phyloP scores from a whole-genome alignment of 2,113 vertebrate species.

The Dolichallabes microphthalmus region DNA sequence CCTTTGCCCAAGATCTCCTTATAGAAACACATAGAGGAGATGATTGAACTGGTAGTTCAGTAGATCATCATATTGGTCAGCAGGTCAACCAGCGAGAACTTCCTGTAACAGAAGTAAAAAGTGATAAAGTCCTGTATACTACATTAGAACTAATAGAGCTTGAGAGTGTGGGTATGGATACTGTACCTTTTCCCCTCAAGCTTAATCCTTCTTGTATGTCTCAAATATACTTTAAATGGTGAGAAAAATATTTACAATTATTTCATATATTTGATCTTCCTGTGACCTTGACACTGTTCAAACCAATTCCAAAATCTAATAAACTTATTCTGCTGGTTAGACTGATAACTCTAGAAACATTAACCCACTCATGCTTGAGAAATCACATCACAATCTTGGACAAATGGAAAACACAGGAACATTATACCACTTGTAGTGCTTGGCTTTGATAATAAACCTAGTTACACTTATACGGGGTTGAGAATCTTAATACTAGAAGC shows the following conservation, averaged over 20 bases:
- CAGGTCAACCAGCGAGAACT: slow-evolving; percentile 84
- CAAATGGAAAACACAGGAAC: neutral
- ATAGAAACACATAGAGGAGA: slow-evolving; percentile 85
- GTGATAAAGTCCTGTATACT: neutral
- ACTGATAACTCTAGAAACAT: neutral
- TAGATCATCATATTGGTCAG: slow-evolving; percentile 92
- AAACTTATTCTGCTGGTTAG: neutral
- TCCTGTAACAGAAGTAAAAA: slow-evolving; percentile 65
- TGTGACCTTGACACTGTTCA: neutral
- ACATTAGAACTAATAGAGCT: neutral
- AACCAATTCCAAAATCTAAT: neutral
- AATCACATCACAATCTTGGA: neutral
- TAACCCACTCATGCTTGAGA: neutral
- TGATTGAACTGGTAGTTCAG: slow-evolving; percentile 81
- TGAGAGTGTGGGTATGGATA: too few species aligned
- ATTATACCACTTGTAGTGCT: slow-evolving; percentile 66
- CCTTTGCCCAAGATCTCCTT: slow-evolving; percentile 78
- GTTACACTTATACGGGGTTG: too few species aligned
- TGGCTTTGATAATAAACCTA: too few species aligned
- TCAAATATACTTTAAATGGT: neutral
- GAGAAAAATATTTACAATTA: too few species aligned
- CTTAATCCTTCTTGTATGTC: neutral
- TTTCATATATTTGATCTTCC: neutral
- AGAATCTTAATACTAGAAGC: too few species aligned
- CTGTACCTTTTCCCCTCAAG: neutral